Base-by-base conservation (phyloP, 2,888 invertebrate genomes). In the Drosophila anomalipes region DNA sequence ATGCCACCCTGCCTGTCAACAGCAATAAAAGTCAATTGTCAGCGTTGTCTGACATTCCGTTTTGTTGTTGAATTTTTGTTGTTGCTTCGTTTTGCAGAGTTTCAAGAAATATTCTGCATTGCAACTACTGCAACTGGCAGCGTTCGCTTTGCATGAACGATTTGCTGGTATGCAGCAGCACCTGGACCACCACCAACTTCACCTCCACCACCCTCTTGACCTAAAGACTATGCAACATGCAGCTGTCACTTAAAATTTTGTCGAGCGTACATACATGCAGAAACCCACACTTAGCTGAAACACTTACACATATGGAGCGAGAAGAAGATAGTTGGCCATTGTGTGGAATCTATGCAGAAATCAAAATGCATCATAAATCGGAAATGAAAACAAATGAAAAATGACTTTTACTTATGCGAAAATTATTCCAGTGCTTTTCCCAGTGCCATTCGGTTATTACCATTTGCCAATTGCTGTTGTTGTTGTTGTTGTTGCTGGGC, bases 371-470 rank as follows among this genome's bases (percentile, higher is more conserved):
- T 85, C 90, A 82, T 88, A 74, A 69, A 88, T 83, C 83, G 86
- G 86, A 87, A 88, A 87, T 90, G 86, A 90, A 86, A 90, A 90
- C 88, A 86, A 90, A 88, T 90, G 90, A 88, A 85, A 87, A 87
- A 88, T 87, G 77, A 87, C 85, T 87, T 86, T 85, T 79, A 82
- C 79, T 85, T 90, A 84, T 86, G 75, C 77, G 71, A 74, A 87
- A 85, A 87, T 81, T 87, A 77, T 74, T 77, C 49, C 68, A 67
- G 57, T 54, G 14, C 37, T 69, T 49, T 19, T 30, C 41, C 68
- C 44, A 51, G 22, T 39, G 10, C 22, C 61, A 54, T 33, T 64
- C 44, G 37, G 32, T 37, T 56, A 53, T 58, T 41, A 35, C 54
- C 53, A 52, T 41, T n/a, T 32, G 12, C 32, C 6, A 14, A 14